Percentiles rank a stretch among this genome's conserved stretches.
These are phyloP conservation scores for Microtus californicus DNA, from an alignment of 2,797 vertebrate genomes.

Conservation along the genomic window DNA sequence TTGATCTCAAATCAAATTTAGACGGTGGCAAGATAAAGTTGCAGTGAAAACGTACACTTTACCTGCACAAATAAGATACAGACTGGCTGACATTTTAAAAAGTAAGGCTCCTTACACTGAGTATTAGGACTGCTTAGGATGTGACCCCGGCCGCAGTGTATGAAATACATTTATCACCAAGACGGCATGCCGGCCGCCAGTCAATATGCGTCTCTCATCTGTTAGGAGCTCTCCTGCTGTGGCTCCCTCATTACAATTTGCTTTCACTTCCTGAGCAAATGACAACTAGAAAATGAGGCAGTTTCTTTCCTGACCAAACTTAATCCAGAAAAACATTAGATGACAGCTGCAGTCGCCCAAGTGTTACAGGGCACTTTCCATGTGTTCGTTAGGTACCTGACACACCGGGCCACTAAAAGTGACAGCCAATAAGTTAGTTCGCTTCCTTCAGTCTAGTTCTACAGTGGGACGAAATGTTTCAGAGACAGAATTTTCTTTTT, in stretches of 20 bases:
- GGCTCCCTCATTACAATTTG: conserved; percentile 87
- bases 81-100: conserved; percentile 23
- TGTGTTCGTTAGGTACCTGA: conserved; percentile 59
- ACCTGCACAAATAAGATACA: conserved; percentile 31
- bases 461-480: conserved; percentile 3
- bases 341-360: conserved; percentile 86
- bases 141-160: conserved; percentile 84
- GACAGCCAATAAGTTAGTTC: background rate
- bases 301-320: conserved; percentile 83
- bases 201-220: conserved; percentile 87
- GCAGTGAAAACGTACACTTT: background rate
- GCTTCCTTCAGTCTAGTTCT: background rate
- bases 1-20: conserved; percentile 69
- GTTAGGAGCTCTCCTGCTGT: conserved; percentile 86
- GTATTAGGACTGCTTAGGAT: conserved; percentile 59
- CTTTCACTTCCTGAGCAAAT: conserved; percentile 89
- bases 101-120: conserved; percentile 24
- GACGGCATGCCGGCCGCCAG: conserved; percentile 84
- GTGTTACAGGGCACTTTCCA: conserved; percentile 78
- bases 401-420: background rate
- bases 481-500: background rate
- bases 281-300: conserved; percentile 88
- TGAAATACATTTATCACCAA: conserved; percentile 86
- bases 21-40: conserved; percentile 54
- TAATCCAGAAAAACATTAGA: conserved; percentile 86